Base-by-base conservation (phyloP, 1,140 invertebrate species). In the Euura saliciscinereae region DNA sequence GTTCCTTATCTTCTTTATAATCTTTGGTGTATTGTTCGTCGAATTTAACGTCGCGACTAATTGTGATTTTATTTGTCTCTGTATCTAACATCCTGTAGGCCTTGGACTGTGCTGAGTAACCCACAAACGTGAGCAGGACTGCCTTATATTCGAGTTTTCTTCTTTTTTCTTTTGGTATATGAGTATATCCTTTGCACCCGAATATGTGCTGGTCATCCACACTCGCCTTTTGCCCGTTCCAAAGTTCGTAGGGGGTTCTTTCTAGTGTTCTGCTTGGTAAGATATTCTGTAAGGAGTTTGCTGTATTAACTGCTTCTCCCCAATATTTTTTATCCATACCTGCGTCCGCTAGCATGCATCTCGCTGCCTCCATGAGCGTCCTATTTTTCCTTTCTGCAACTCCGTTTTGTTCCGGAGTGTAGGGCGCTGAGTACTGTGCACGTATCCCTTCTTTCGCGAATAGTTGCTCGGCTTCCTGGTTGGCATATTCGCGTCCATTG, bases 221-320 rank as follows among this genome's bases (percentile, higher is more conserved):
- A 43, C 75, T 67, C 11, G 80, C 78, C 65, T 78, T 80, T n/a
- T 67, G 76, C 1, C 70, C 70, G 51, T 74, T 71, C 73, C 79
- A 78, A 13, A 73, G 44, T 42, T 79, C 75, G 28, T 2, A 4
- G 10, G 66, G 79, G n/a, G 73, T 78, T 2, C 67, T 66, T 28
- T 43, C 13, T 10, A 70, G 42, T n/a, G 73, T 44, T 42, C 51
- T 76, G 0, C 69, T 71, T 8, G 75, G 73, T 7, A 65, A 13
- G 71, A 77, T 72, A 65, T 88, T 88, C 66, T 77, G 75, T 6
- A 86, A 72, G 73, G 86, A 84, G 10, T 70, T 74, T 3, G 82
- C 82, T 5, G 81, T 84, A 43, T 77, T 72, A 7, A 83, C 71
- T 8, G 87, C 84, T 76, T 88, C 87, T 6, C 76, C 84, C 87